Percentiles rank a stretch among this genome's conserved stretches.
Evolutionary conservation across 2,113 vertebrate species (phyloP).

Genomic region (Lasiurus cinereus): DNA sequence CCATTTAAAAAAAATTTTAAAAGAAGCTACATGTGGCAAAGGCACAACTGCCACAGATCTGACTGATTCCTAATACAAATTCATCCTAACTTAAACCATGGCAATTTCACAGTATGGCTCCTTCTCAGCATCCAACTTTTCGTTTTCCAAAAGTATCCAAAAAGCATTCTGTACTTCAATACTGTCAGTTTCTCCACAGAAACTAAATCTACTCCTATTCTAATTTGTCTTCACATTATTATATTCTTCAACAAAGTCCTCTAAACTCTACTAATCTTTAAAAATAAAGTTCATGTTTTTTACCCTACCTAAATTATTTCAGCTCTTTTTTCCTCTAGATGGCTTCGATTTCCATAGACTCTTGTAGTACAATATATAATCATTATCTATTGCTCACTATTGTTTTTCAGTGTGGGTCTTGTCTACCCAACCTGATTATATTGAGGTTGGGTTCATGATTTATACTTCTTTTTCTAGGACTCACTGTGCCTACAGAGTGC

Average conservation of each 20-base stretch:
- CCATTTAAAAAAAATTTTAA: neutral
- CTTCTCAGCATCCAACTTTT: neutral
- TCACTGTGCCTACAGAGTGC: neutral
- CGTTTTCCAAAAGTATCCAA: neutral
- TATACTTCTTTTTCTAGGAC: neutral
- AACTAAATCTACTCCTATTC: neutral
- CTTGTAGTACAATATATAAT: neutral
- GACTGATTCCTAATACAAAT: constrained; percentile 37
- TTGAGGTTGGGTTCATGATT: neutral
- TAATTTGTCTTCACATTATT: neutral
- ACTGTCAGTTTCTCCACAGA: neutral
- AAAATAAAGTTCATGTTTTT: constrained; percentile 4
- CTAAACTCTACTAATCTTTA: neutral
- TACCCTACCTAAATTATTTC: neutral
- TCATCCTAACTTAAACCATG: neutral
- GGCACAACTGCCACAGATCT: neutral
- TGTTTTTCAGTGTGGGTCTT: neutral
- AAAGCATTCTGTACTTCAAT: neutral
- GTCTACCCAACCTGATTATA: neutral
- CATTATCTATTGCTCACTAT: neutral
- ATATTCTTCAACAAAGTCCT: neutral
- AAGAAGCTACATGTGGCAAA: constrained; percentile 41
- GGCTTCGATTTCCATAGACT: neutral
- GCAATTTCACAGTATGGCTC: neutral
- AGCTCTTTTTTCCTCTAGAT: neutral